These are phyloP conservation scores for Troides aeacus DNA, from an alignment of 2,888 invertebrate species.

Conservation along the genomic window DNA sequence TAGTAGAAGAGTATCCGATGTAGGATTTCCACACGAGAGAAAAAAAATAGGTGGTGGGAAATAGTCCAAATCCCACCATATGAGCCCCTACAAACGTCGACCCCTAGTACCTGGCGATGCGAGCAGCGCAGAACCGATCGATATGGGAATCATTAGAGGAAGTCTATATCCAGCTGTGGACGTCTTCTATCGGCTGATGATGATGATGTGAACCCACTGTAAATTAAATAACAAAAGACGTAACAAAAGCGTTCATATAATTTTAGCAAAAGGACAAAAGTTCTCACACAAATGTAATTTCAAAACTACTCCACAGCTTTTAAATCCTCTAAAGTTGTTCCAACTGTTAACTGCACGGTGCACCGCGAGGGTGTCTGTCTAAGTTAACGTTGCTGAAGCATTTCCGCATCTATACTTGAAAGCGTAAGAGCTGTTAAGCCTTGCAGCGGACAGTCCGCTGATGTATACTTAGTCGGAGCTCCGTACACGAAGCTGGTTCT, in stretches of 20 bases:
- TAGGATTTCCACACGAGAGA: too few species aligned
- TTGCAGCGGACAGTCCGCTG: not conserved
- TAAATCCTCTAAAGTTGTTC: conserved; percentile 29
- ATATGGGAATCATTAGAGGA: too few species aligned
- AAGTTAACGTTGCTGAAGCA: not conserved
- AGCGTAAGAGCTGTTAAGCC: not conserved
- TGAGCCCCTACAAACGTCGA: too few species aligned
- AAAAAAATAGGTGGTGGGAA: too few species aligned
- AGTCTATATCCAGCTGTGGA: too few species aligned
- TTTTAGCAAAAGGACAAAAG: conserved; percentile 15
- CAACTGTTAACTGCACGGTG: conserved; percentile 24
- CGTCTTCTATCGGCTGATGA: too few species aligned
- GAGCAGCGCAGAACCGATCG: too few species aligned
- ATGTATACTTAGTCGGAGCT: conserved; percentile 4
- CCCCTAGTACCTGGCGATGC: too few species aligned
- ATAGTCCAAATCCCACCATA: too few species aligned
- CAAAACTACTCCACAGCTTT: conserved; percentile 31
- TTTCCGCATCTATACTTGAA: not conserved
- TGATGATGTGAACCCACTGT: not conserved
- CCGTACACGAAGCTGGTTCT: conserved; percentile 19
- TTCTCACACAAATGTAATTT: conserved; percentile 42
- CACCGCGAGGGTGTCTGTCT: conserved; percentile 6
- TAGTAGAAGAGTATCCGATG: too few species aligned
- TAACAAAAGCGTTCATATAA: not conserved
- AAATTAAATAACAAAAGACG: not conserved